Evolutionary conservation across 2,113 vertebrate species (phyloP), one percentile per base, ranked within the genome.

Genomic region (Myiozetetes cayanensis): DNA sequence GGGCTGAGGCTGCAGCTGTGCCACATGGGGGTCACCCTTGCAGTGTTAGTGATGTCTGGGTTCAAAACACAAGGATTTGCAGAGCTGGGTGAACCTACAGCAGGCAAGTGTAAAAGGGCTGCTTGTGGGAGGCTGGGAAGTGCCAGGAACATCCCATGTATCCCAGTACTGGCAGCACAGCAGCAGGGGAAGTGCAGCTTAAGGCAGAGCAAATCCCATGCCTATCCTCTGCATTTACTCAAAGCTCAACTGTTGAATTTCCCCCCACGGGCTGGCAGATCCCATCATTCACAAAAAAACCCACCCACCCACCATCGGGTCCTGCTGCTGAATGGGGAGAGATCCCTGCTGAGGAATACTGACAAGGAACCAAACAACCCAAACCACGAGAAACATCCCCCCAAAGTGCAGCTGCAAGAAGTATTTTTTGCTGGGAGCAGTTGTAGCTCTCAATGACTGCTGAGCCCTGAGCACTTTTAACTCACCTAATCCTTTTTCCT

Each of bases 401-500:
- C 80, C 93, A 43, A 84, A 94, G 95, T 97, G 95, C 96, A 97
- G 97, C 96, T 97, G 96, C 96, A 87, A 79, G n/a, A 89, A 93
- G 91, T 94, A 96, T 97, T 97, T 97, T 96, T 97, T 96, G 91
- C 94, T 95, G 76, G 95, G 96, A 97, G 97, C 96, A 97, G 94
- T 97, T 97, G 97, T 75, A 94, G 93, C 92, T 72, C 92, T 93
- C 70, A 91, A 90, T 94, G 95, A 94, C 95, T 88, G 89, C 87
- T 86, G 93, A 97, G 92, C 95, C 93, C 82, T 14, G 58, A 83
- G 93, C 86, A 85, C 94, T 97, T 97, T 96, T 97, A 97, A 97
- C 96, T 97, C 95, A 39, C 21, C 33, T 97, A 97, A 97, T 97
- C 97, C 97, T 97, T 97, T 97, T 97, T 97, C 96, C 97, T 97